phyloP scores from a whole-genome alignment of 2,888 invertebrate species.

The Leptopilina syphax region DNA sequence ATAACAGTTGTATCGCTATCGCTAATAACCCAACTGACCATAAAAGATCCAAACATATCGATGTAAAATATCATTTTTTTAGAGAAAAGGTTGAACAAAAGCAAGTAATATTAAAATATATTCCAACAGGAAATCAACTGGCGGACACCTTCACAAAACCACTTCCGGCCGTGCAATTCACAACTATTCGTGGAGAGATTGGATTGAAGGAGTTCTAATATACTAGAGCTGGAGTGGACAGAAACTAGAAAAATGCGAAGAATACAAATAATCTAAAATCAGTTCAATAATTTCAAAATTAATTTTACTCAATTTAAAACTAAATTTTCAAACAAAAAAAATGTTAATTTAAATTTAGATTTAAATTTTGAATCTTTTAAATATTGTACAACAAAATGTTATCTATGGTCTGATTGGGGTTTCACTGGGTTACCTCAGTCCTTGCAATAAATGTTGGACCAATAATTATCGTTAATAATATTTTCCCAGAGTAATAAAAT shows the following conservation, averaged over 20 bases:
- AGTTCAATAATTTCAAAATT: background rate
- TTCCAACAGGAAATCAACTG: background rate
- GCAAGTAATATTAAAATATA: slow-evolving; percentile 18
- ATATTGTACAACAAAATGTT: no score
- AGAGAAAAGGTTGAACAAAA: slow-evolving; percentile 28
- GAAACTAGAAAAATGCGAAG: background rate
- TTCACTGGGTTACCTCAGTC: no score
- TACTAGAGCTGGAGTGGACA: background rate
- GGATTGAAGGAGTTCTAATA: slow-evolving; percentile 20
- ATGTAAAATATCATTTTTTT: slow-evolving; percentile 28
- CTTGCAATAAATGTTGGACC: background rate
- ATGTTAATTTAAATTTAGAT: no score
- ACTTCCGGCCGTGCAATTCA: background rate
- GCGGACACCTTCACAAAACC: background rate
- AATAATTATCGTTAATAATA: background rate
- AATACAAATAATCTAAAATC: background rate
- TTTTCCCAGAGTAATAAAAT: slow-evolving; percentile 1
- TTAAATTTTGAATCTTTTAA: no score
- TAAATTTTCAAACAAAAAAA: no score
- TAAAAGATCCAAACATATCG: slow-evolving; percentile 38
- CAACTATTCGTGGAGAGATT: background rate
- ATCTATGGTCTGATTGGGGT: no score
- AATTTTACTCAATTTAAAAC: background rate
- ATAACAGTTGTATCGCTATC: slow-evolving; percentile 31
- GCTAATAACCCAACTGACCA: slow-evolving; percentile 19